These are phyloP conservation scores for Olivierus martensii DNA, from an alignment of 1,140 invertebrate genomes.

Conservation along the genomic window DNA sequence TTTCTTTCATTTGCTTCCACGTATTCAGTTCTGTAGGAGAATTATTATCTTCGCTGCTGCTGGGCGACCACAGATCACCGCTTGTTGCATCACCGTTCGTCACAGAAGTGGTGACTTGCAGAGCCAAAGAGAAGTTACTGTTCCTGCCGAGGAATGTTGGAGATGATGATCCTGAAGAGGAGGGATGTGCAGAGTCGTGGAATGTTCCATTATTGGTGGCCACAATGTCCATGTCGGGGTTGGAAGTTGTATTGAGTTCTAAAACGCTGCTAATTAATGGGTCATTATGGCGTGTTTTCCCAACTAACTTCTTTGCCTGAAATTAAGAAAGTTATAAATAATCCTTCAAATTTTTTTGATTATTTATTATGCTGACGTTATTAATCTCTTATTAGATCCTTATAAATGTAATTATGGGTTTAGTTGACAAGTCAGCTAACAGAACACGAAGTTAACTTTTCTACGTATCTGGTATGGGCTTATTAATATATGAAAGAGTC, in stretches of 20 bases:
- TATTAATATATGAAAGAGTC: too few relatives aligned
- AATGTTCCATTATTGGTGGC: too few relatives aligned
- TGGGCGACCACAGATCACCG: slow-evolving; percentile 32
- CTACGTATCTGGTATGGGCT: too few relatives aligned
- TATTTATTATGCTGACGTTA: too few relatives aligned
- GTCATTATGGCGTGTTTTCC: slow-evolving; percentile 22
- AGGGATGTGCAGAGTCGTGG: too few relatives aligned
- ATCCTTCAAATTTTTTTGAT: too few relatives aligned
- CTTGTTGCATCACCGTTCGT: not conserved
- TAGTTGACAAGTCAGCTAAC: too few relatives aligned
- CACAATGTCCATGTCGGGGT: too few relatives aligned
- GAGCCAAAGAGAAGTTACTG: not conserved
- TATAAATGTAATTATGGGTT: too few relatives aligned
- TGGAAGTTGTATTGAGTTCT: slow-evolving; percentile 1
- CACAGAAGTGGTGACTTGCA: not conserved
- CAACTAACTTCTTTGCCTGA: slow-evolving; percentile 27
- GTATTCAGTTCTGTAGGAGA: slow-evolving; percentile 77
- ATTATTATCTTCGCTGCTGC: slow-evolving; percentile 62
- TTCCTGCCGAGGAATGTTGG: not conserved
- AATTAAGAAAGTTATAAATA: slow-evolving; percentile 8
- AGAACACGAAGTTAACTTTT: too few relatives aligned
- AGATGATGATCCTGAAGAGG: too few relatives aligned
- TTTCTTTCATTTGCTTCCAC: slow-evolving; percentile 60
- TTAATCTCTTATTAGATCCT: too few relatives aligned
- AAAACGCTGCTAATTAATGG: slow-evolving; percentile 15